These are phyloP conservation scores for Aproaerema taeniolella DNA, from an alignment of 2,888 invertebrate species.

Conservation along the genomic window DNA sequence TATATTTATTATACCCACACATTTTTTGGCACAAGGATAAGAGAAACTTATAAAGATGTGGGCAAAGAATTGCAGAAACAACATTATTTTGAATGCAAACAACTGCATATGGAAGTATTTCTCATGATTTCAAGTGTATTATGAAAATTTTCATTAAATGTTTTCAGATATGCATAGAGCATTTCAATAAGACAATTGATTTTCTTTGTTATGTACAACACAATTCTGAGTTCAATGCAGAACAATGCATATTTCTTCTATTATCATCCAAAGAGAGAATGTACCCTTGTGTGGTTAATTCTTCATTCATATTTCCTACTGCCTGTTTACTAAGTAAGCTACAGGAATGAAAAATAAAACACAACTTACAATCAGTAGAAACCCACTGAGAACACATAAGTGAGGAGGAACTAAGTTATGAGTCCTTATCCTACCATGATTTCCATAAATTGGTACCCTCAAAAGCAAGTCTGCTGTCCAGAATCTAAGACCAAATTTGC, in stretches of 20 bases:
- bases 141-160: too few relatives aligned
- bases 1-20: too few relatives aligned
- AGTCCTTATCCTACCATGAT: constrained; percentile 5
- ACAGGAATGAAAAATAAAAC: background rate
- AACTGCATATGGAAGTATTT: too few relatives aligned
- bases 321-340: background rate
- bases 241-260: constrained; percentile 5
- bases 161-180: too few relatives aligned
- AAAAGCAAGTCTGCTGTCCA: constrained; percentile 2
- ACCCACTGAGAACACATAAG: constrained; percentile 7
- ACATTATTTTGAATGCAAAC: too few relatives aligned
- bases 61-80: too few relatives aligned
- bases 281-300: constrained; percentile 13
- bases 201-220: too few relatives aligned
- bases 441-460: constrained; percentile 1
- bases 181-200: too few relatives aligned
- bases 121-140: too few relatives aligned
- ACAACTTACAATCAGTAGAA: constrained; percentile 1
- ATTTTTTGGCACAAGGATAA: too few relatives aligned
- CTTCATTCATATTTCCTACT: constrained; percentile 7
- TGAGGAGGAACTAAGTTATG: constrained; percentile 9
- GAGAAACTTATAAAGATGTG: too few relatives aligned
- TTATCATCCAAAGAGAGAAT: constrained; percentile 2
- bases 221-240: constrained; percentile 5
- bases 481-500: constrained; percentile 3